Conservation (phyloP, 2,888 invertebrate species). For the Hirtodrosophila confusa region DNA sequence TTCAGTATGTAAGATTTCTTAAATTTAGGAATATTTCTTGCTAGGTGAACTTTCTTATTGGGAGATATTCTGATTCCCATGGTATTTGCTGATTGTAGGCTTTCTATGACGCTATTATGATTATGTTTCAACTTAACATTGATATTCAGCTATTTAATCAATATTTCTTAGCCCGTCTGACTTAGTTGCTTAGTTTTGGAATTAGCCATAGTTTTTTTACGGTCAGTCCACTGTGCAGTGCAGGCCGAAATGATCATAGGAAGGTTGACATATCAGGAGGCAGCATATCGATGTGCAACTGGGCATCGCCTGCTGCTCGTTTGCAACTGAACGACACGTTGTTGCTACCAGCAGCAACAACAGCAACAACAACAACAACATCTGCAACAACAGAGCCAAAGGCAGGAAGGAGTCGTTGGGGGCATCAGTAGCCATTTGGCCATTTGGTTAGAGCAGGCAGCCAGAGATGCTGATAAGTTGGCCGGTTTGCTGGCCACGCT, state of each 20-base stretch:
- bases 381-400: not conserved
- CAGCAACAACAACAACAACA: not conserved
- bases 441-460: constrained; percentile 19
- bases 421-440: constrained; percentile 26
- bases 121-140: too few species aligned
- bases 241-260: constrained; percentile 65
- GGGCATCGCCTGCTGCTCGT: constrained; percentile 41
- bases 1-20: too few species aligned
- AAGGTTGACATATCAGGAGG: constrained; percentile 31
- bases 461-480: constrained; percentile 53
- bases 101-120: too few species aligned
- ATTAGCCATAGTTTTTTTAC: constrained; percentile 5
- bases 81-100: too few species aligned
- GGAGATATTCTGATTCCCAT: too few species aligned
- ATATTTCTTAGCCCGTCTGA: not conserved
- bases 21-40: too few species aligned
- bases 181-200: not conserved
- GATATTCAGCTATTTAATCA: too few species aligned
- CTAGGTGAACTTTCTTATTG: too few species aligned
- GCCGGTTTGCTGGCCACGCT: constrained; percentile 42
- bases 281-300: constrained; percentile 49
- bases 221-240: constrained; percentile 52
- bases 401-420: too few species aligned
- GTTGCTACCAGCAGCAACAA: constrained; percentile 12
- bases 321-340: constrained; percentile 50